Percentiles rank a stretch among this genome's conserved stretches.
Conservation (phyloP, 2,113 vertebrate species). For the Ailurus styani region DNA sequence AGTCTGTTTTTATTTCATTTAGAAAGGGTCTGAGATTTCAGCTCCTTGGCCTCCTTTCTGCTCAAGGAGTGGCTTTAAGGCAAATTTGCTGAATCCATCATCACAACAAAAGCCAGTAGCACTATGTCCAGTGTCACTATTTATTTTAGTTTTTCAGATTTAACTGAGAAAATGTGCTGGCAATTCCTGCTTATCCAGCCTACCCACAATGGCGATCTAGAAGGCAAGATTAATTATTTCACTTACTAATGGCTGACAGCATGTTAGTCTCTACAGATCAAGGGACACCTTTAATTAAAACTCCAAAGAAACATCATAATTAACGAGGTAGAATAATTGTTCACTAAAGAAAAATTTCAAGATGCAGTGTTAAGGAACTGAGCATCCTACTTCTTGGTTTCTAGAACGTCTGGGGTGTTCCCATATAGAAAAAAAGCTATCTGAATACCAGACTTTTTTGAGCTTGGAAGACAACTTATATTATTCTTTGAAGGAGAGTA, state of each 20-base stretch:
- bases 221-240: background rate
- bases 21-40: background rate
- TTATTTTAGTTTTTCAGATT: background rate
- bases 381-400: background rate
- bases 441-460: background rate
- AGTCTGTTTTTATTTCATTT: background rate
- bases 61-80: background rate
- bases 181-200: background rate
- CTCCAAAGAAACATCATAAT: constrained; percentile 25
- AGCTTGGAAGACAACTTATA: background rate
- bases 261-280: background rate
- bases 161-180: background rate
- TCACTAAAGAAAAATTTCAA: background rate
- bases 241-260: background rate
- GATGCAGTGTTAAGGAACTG: background rate
- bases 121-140: background rate
- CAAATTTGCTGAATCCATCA: background rate
- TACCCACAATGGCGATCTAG: background rate
- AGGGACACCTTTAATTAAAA: constrained; percentile 35
- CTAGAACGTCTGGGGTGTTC: background rate
- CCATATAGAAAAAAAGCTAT: background rate
- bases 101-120: background rate
- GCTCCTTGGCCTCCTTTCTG: background rate
- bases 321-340: background rate
- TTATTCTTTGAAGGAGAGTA: background rate